A percentile compares a stretch with the other conserved stretches of the same genome.
These are phyloP conservation scores for Pelecanus crispus DNA, from an alignment of 2,113 vertebrate genomes.

Conservation along the genomic window DNA sequence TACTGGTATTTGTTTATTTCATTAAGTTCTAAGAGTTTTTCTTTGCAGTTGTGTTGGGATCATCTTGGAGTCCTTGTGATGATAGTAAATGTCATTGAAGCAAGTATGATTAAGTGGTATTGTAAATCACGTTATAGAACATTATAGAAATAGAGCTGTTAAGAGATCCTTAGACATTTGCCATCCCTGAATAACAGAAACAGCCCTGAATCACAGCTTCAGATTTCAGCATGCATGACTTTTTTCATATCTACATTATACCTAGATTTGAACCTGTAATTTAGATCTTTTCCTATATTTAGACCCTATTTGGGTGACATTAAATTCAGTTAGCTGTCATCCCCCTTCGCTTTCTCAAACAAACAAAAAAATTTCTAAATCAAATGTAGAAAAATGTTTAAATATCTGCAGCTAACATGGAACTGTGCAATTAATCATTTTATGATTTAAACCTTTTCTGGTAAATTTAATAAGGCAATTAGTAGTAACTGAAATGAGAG, in stretches of 20 bases:
- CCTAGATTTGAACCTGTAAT: neutral
- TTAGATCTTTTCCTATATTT: neutral
- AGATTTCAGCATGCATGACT: neutral
- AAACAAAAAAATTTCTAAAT: neutral
- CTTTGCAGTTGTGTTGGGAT: neutral
- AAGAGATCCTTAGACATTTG: neutral
- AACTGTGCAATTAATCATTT: neutral
- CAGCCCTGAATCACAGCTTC: neutral
- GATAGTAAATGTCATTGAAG: neutral
- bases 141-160: neutral
- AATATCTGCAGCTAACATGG: neutral
- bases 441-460: neutral
- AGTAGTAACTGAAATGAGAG: neutral
- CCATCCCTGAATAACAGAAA: neutral
- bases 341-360: neutral
- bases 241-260: neutral
- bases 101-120: neutral
- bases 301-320: neutral
- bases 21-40: neutral
- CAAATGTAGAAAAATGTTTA: neutral
- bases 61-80: neutral
- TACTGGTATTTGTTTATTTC: slow-evolving; percentile 9
- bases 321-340: neutral
- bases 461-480: neutral
- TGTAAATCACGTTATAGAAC: neutral